Evolutionary conservation across 2,797 vertebrate species (phyloP).

Genomic region (Enteromius afrohamiltoni): DNA sequence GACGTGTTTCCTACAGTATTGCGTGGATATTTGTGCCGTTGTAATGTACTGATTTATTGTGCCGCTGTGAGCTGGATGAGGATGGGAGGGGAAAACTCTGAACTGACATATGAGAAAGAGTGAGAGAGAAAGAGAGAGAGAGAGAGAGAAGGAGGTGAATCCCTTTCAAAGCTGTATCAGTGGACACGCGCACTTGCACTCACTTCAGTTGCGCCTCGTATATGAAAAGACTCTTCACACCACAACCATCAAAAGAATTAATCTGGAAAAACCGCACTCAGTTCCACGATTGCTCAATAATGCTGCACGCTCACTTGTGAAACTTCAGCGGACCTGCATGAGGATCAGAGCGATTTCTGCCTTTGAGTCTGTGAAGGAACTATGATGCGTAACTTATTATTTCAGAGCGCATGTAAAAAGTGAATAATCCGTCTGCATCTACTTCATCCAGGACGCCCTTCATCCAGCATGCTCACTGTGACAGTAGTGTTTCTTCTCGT

Average conservation of each 20-base stretch:
- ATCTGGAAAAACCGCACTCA: constrained; percentile 1
- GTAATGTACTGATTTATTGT: not conserved
- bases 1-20: not conserved
- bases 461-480: constrained; percentile 34
- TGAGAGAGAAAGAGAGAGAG: not conserved
- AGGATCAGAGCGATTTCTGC: not conserved
- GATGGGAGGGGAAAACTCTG: not conserved
- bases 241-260: not conserved
- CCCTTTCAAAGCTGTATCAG: constrained; percentile 1
- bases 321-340: not conserved
- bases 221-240: not conserved
- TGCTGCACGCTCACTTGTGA: not conserved
- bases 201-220: not conserved
- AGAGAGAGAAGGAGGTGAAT: constrained; percentile 4
- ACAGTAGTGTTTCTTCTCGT: constrained; percentile 28
- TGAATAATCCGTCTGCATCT: not conserved
- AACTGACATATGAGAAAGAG: not conserved
- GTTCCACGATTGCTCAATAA: not conserved
- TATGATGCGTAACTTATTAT: constrained; percentile 29
- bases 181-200: constrained; percentile 10
- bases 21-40: not conserved
- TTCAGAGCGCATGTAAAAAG: not conserved
- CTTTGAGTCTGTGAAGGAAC: constrained; percentile 16
- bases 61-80: not conserved
- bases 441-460: constrained; percentile 1